These are phyloP conservation scores for Girardinichthys multiradiatus DNA, from an alignment of 2,113 vertebrate species.

Conservation along the genomic window DNA sequence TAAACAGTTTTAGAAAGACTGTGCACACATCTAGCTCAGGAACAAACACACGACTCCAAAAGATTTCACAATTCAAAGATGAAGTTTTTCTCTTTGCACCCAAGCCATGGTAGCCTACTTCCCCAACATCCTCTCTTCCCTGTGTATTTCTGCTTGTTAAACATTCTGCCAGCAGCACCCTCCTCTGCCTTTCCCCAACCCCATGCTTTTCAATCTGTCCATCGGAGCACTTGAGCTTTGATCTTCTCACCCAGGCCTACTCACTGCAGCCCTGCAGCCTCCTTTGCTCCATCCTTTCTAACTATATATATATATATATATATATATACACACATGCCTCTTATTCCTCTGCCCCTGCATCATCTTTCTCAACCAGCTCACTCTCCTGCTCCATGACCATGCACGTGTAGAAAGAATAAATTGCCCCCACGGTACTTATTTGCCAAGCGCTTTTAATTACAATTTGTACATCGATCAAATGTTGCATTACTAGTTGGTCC, in stretches of 20 bases:
- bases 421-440: slow-evolving; percentile 70
- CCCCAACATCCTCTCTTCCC: not conserved
- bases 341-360: slow-evolving; percentile 32
- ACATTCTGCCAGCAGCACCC: slow-evolving; percentile 58
- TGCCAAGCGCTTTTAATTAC: slow-evolving; percentile 75
- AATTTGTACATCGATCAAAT: slow-evolving; percentile 69
- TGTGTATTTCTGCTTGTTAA: slow-evolving; percentile 41
- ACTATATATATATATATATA: slow-evolving; percentile 60
- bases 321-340: slow-evolving; percentile 61
- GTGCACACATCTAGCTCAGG: slow-evolving; percentile 27
- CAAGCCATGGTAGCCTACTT: slow-evolving; percentile 38
- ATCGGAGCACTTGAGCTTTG: slow-evolving; percentile 73
- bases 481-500: slow-evolving; percentile 66
- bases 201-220: slow-evolving; percentile 66
- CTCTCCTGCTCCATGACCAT: slow-evolving; percentile 22
- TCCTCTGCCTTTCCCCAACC: slow-evolving; percentile 38
- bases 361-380: slow-evolving; percentile 20
- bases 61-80: slow-evolving; percentile 51
- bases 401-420: slow-evolving; percentile 44
- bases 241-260: slow-evolving; percentile 67
- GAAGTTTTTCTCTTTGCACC: slow-evolving; percentile 52
- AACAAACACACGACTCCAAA: slow-evolving; percentile 25
- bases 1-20: slow-evolving; percentile 41
- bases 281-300: slow-evolving; percentile 25
- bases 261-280: slow-evolving; percentile 57